phyloP scores from a whole-genome alignment of 2,113 vertebrate genomes.

The Tamias sibiricus region DNA sequence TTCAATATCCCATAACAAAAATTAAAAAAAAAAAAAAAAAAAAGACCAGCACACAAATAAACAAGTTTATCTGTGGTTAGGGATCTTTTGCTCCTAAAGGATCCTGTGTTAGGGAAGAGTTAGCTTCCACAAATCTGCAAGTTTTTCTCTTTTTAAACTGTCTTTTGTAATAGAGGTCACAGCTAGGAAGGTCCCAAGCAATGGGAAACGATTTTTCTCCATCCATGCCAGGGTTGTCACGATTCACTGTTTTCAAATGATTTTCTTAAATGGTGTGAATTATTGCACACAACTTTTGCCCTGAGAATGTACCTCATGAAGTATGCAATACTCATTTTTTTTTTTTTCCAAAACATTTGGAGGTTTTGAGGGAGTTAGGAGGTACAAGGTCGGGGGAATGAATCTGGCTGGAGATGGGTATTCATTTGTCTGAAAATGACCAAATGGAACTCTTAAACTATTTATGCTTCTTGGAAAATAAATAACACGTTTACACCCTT shows the following conservation, averaged over 20 bases:
- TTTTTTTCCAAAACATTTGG: neutral
- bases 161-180: neutral
- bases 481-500: neutral
- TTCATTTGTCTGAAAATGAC: neutral
- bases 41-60: neutral
- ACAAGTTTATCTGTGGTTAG: neutral
- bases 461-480: neutral
- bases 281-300: neutral
- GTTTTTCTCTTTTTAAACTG: neutral
- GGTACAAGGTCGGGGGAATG: neutral
- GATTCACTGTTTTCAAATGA: neutral
- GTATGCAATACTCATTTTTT: neutral
- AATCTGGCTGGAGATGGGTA: neutral
- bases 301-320: neutral
- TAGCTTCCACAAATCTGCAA: neutral
- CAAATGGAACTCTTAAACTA: neutral
- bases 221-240: rapidly evolving
- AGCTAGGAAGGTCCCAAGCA: neutral
- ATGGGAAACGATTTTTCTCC: neutral
- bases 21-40: too few species aligned
- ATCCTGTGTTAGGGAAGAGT: neutral
- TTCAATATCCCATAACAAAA: too few species aligned
- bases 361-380: neutral
- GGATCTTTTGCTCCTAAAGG: neutral
- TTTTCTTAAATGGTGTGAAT: neutral